Base-by-base conservation (phyloP, 2,888 invertebrate species). In the Macropis europaea region DNA sequence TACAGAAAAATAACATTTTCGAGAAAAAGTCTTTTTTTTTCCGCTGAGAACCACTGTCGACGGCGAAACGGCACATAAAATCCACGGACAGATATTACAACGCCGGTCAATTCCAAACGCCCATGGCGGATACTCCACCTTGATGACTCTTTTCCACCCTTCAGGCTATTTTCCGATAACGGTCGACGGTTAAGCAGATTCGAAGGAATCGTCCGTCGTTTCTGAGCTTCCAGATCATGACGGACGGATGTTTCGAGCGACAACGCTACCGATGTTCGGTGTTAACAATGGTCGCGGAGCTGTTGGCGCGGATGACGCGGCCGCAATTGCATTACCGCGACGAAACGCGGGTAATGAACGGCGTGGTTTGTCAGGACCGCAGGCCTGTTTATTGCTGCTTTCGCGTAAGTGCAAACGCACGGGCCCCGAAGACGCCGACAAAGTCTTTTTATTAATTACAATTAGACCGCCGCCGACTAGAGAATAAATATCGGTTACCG, bases 401-500 rank as follows among this genome's bases (percentile, higher is more conserved):
- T 84, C 79, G 77, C 77, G 78, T 81, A 85, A 87, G 87, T 87
- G 77, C 87, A 88, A n/a, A 84, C 79, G 80, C 78, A 75, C 76
- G 73, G 80, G 73, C 74, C n/a, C 70, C 76, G 67, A 76, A 77
- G 75, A 76, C 72, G 82, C 87, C 87, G 88, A 87, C 87, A 87
- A 87, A 87, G 86, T 86, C 84, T 85, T 84, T n/a, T 79, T 86
- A 87, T 88, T 88, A 87, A 87, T 87, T 86, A 84, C 85, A 85
- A 89, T 88, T 87, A 83, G 82, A 87, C 85, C 84, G 81, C 82
- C 70, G 73, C 75, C n/a, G n/a, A n/a, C n/a, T 81, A 78, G 82
- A 86, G 86, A 84, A 84, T 88, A 88, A 87, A 87, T 87, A 88
- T 89, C 88, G 88, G 88, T 89, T 87, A 86, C 84, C 83, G 69